Conservation (phyloP, 1,140 invertebrate genomes). For the Phymorhynchus buccinoides region DNA sequence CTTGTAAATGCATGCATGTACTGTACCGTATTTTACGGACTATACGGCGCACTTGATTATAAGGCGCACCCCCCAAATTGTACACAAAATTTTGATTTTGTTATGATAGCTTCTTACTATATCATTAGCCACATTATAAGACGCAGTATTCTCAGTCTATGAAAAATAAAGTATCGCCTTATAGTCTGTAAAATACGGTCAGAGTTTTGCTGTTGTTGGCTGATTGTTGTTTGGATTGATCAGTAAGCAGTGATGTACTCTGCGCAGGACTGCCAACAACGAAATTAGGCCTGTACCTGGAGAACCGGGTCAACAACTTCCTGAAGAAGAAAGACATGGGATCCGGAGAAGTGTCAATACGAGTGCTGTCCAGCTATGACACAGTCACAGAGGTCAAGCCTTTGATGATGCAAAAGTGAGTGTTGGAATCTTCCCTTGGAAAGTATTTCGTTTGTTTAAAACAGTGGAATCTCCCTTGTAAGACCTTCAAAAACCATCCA, state of each 20-base stretch:
- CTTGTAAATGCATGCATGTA: background rate
- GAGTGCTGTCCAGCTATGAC: slow-evolving; percentile 97
- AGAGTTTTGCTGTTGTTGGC: no score
- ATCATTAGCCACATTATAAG: no score
- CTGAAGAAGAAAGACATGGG: slow-evolving; percentile 95
- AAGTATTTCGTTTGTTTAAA: no score
- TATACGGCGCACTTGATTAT: no score
- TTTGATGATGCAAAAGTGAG: slow-evolving; percentile 88
- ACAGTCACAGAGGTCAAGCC: slow-evolving; percentile 99
- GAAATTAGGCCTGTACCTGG: slow-evolving; percentile 96
- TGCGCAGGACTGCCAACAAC: slow-evolving; percentile 85
- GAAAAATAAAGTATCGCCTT: no score
- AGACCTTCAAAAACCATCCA: no score
- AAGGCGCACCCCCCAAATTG: no score
- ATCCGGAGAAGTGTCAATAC: slow-evolving; percentile 97
- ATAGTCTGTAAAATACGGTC: no score
- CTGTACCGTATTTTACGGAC: background rate
- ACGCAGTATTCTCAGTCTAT: background rate
- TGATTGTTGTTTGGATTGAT: background rate
- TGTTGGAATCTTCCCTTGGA: background rate
- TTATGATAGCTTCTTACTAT: no score
- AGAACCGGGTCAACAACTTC: slow-evolving; percentile 98
- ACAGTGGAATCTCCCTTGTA: no score
- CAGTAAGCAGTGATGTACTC: background rate
- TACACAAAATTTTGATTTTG: no score